phyloP scores from a whole-genome alignment of 1,140 invertebrate genomes.

The Drosophila baimaii region DNA sequence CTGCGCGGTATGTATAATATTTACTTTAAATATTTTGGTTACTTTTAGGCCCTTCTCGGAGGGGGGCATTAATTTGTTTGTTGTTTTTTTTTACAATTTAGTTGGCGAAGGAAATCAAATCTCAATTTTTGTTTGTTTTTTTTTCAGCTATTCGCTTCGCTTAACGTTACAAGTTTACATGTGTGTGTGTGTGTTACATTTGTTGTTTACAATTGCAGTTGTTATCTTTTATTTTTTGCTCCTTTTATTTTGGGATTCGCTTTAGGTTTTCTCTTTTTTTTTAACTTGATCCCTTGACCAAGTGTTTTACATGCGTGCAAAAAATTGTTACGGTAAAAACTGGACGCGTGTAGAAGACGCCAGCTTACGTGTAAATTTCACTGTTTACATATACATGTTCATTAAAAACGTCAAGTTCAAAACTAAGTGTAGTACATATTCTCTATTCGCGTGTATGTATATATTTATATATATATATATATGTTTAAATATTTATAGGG shows the following conservation, averaged over 20 bases:
- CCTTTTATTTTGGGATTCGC: constrained; percentile 19
- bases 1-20: constrained; percentile 49
- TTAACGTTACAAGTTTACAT: constrained; percentile 49
- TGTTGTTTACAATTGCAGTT: constrained; percentile 66
- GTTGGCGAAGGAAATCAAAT: constrained; percentile 59
- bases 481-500: constrained; percentile 47
- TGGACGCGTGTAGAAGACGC: constrained; percentile 61
- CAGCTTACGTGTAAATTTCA: constrained; percentile 60
- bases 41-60: constrained; percentile 39
- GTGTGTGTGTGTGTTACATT: constrained; percentile 32
- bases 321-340: constrained; percentile 69
- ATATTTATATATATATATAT: constrained; percentile 32
- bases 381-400: constrained; percentile 67
- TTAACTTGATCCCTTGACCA: constrained; percentile 35
- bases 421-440: constrained; percentile 61
- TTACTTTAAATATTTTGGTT: constrained; percentile 57
- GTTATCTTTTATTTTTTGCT: constrained; percentile 12
- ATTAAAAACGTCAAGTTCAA: constrained; percentile 67
- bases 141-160: constrained; percentile 26
- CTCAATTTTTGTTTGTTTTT: constrained; percentile 34
- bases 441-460: constrained; percentile 31
- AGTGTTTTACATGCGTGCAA: constrained; percentile 60
- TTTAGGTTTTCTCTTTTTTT: constrained; percentile 17
- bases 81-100: constrained; percentile 58
- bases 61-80: constrained; percentile 26